phyloP scores from a whole-genome alignment of 2,888 invertebrate genomes.

The Ligdia adustata region DNA sequence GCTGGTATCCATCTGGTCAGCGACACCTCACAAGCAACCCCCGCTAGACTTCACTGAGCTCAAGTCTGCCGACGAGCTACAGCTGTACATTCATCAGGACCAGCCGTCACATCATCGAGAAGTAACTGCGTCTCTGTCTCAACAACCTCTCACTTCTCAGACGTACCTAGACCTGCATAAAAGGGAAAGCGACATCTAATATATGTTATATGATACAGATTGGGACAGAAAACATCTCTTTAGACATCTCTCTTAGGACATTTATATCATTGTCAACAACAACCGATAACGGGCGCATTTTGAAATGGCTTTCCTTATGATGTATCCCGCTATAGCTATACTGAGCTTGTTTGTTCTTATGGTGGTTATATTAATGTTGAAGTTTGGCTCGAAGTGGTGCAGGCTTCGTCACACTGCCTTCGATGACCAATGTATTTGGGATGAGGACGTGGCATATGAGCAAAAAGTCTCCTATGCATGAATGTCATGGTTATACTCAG shows the following conservation, averaged over 20 bases:
- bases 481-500: neutral
- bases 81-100: constrained; percentile 61
- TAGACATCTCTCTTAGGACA: no score
- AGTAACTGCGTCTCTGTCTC: constrained; percentile 62
- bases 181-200: constrained; percentile 92
- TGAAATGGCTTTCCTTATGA: constrained; percentile 87
- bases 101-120: constrained; percentile 53
- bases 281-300: no score
- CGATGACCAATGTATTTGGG: constrained; percentile 86
- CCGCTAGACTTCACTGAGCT: constrained; percentile 91
- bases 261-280: no score
- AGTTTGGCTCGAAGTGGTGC: constrained; percentile 89
- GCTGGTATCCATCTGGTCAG: constrained; percentile 93
- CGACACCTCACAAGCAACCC: constrained; percentile 92
- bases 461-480: constrained; percentile 86
- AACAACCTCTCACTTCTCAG: constrained; percentile 70
- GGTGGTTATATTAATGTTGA: constrained; percentile 89
- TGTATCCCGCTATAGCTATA: constrained; percentile 91
- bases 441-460: constrained; percentile 86
- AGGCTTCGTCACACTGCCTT: constrained; percentile 87
- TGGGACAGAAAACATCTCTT: no score
- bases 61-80: constrained; percentile 69
- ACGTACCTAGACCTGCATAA: constrained; percentile 88
- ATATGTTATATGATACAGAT: no score
- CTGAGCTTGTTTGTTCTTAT: constrained; percentile 89